Base-by-base conservation (phyloP, 2,797 vertebrate genomes). In the Rhyacichthys aspro region DNA sequence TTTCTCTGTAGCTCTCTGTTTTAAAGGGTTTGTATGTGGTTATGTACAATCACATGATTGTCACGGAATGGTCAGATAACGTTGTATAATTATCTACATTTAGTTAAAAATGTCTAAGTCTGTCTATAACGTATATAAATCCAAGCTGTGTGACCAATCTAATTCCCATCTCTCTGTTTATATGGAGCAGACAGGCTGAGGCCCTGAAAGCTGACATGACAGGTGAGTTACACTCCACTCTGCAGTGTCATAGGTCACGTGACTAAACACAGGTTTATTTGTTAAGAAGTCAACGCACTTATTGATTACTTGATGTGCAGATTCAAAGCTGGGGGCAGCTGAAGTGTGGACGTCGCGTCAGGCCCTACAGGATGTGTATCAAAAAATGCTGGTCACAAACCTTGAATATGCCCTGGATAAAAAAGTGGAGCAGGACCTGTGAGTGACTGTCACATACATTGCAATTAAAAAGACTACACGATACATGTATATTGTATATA, bases 161-260 rank as follows among this genome's bases (percentile, higher is more conserved):
- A 66, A 81, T 57, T 28, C 33, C 32, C 3, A 9, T 8, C 14
- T 76, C 43, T 87, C 55, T 85, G 71, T 87, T 82, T 77, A 14
- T 60, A 33, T 52, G 36, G 74, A 89, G 84, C 88, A 99, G 97
- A 93, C 97, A 99, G 95, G 97, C 96, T 92, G 97, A 99, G 94
- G 96, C 97, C 94, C 95, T 99, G 93, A 99, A 99, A 93, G 96
- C 96, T 92, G 97, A 98, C 89, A 99, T 98, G 96, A 98, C 96
- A 90, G 97, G 97, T 98, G 93, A 72, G 88, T 76, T 34, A 15
- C 14, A n/a, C 5, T n/a, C n/a, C n/a, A n/a, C n/a, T n/a, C n/a
- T 70, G 16, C 57, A 37, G 14, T 19, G 7, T 32, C 63, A 57
- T 12, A 18, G 9, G 10, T 15, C 41, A 38, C 41, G 12, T 54